Evolutionary conservation across 2,797 vertebrate species (phyloP).

Genomic region (Echiichthys vipera): DNA sequence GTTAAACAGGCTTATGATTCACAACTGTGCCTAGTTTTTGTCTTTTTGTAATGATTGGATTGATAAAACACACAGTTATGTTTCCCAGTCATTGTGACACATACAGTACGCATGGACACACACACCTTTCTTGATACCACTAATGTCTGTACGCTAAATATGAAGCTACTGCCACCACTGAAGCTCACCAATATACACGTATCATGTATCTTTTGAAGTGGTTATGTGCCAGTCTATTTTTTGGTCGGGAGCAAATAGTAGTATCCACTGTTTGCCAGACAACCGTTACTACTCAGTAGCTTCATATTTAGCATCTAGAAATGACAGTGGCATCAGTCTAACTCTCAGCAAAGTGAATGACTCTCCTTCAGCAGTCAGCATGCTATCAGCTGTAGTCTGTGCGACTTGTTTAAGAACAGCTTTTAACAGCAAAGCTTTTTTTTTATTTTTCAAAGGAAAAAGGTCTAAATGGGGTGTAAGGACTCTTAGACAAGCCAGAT

Average conservation of each 20-base stretch:
- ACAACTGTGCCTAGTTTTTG: not conserved
- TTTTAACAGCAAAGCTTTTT: slow-evolving; percentile 1
- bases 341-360: not conserved
- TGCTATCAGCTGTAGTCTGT: not conserved
- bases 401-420: not conserved
- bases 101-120: no score
- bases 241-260: not conserved
- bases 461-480: not conserved
- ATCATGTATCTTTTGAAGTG: not conserved
- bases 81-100: no score
- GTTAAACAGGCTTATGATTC: no score
- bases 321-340: not conserved
- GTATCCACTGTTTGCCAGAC: not conserved
- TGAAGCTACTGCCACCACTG: not conserved
- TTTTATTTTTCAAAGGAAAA: slow-evolving; percentile 2
- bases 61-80: no score
- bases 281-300: not conserved
- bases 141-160: not conserved
- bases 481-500: not conserved
- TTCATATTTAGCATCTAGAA: slow-evolving; percentile 5
- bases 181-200: no score
- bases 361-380: not conserved
- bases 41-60: not conserved
- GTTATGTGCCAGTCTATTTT: not conserved
- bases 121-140: no score